Base-by-base conservation (phyloP, 2,888 invertebrate species). In the Acanthacorydalis orientalis region DNA sequence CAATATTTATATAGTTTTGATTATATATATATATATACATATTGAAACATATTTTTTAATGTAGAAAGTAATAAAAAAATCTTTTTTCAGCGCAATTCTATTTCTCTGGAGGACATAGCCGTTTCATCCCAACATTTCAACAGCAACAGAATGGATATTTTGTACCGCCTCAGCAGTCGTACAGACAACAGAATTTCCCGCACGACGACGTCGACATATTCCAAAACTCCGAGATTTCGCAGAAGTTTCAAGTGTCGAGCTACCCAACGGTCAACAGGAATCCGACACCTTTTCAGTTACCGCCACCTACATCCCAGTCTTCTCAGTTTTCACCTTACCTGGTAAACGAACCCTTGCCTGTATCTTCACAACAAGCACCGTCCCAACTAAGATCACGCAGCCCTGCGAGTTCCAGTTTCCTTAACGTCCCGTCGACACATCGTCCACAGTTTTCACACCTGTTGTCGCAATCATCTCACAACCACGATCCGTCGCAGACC, bases 401-500 rank as follows among this genome's bases (percentile, higher is more conserved):
- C 58, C 69, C 67, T 47, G 62, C 68, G 31, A 55, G 65, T 50
- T 69, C 70, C 43, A 69, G 70, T 60, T 57, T 68, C 52, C 60
- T 65, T 44, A 69, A 70, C 51, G 68, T 69, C 47, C 68, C 69
- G 6, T 68, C 70, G 33, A 73, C 73, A 4, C 69, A 70, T 57
- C 66, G 69, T 56, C 77, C 77, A 38, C 75, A 75, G 53, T 65
- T 68, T 49, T 62, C 67, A 1, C 67, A 74, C 51, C 68, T 73
- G 55, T 73, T 75, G 46, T 51, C 59, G 53, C 75, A 73, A 57
- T 69, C 70, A n/a, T 65, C 68, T 44, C 74, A 74, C 56, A 73
- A 71, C 57, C 71, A 73, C 57, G 70, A 75, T 56, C 75, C 75
- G 11, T 73, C 75, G 3, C 73, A 75, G 58, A 73, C 73, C 23